phyloP scores from a whole-genome alignment of 2,113 vertebrate species.

The Misgurnus mizolepis region DNA sequence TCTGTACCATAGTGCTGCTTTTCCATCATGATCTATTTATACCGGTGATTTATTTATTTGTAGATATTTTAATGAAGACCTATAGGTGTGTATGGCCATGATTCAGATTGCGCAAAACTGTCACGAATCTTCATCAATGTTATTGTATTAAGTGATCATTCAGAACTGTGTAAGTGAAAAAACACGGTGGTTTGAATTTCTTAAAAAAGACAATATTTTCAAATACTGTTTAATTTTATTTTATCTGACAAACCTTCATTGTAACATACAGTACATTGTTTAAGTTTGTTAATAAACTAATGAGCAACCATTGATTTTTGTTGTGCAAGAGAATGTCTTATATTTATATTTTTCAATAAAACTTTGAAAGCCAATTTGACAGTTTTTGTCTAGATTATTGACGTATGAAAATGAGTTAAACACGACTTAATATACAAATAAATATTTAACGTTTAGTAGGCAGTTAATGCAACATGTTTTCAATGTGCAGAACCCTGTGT shows the following conservation, averaged over 20 bases:
- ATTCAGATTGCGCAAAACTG: conserved; percentile 63
- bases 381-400: conserved; percentile 82
- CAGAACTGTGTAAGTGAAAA: conserved; percentile 69
- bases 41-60: conserved; percentile 72
- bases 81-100: conserved; percentile 63
- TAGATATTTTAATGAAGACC: conserved; percentile 78
- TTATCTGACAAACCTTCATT: conserved; percentile 69
- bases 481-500: too few relatives aligned
- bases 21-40: conserved; percentile 83
- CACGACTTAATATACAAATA: background rate
- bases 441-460: background rate
- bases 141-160: conserved; percentile 67
- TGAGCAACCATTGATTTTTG: conserved; percentile 89
- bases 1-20: conserved; percentile 86
- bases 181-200: conserved; percentile 56
- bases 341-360: conserved; percentile 99
- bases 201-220: conserved; percentile 61
- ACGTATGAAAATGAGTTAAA: conserved; percentile 42
- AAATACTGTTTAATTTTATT: conserved; percentile 59
- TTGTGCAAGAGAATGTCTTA: conserved; percentile 94
- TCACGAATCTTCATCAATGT: conserved; percentile 67
- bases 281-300: conserved; percentile 96
- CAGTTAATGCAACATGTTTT: too few relatives aligned
- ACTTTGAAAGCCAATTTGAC: conserved; percentile 82
- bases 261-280: conserved; percentile 82